These are phyloP conservation scores for Sciurus niger DNA, from an alignment of 2,113 vertebrate genomes.

Conservation along the genomic window DNA sequence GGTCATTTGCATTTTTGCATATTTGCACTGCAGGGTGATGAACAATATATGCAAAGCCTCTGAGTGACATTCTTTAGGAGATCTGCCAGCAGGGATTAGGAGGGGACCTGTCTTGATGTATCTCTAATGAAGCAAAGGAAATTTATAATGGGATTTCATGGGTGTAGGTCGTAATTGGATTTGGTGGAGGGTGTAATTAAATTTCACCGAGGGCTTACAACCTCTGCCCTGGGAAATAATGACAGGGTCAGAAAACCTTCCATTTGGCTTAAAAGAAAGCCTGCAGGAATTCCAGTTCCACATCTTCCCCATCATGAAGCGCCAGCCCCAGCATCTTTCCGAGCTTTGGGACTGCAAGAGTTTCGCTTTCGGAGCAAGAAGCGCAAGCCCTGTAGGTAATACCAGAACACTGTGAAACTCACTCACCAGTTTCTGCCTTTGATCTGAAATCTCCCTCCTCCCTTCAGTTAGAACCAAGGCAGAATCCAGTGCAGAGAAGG, in stretches of 20 bases:
- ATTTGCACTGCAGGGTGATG: background rate
- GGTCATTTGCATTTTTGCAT: conserved; percentile 26
- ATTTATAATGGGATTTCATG: conserved; percentile 77
- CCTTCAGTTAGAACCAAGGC: background rate
- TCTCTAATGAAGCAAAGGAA: conserved; percentile 73
- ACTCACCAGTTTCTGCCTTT: background rate
- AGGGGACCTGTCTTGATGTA: background rate
- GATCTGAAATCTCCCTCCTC: background rate
- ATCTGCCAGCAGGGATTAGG: conserved; percentile 54
- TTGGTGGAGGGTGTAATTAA: conserved; percentile 78
- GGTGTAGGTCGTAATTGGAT: conserved; percentile 74
- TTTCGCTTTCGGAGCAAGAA: background rate
- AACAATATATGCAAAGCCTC: background rate
- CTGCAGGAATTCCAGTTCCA: background rate
- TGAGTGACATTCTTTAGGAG: conserved; percentile 50
- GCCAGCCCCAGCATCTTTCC: background rate
- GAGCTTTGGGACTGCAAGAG: background rate
- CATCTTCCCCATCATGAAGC: background rate
- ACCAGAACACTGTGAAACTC: background rate
- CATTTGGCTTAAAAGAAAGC: conserved; percentile 29
- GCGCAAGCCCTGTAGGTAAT: background rate
- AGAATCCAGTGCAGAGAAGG: background rate
- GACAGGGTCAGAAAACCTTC: conserved; percentile 57
- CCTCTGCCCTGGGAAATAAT: conserved; percentile 69
- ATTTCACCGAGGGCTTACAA: conserved; percentile 69